Percentiles rank a stretch among this genome's conserved stretches.
These are phyloP conservation scores for Sorex araneus DNA, from an alignment of 2,113 vertebrate genomes.

Conservation along the genomic window DNA sequence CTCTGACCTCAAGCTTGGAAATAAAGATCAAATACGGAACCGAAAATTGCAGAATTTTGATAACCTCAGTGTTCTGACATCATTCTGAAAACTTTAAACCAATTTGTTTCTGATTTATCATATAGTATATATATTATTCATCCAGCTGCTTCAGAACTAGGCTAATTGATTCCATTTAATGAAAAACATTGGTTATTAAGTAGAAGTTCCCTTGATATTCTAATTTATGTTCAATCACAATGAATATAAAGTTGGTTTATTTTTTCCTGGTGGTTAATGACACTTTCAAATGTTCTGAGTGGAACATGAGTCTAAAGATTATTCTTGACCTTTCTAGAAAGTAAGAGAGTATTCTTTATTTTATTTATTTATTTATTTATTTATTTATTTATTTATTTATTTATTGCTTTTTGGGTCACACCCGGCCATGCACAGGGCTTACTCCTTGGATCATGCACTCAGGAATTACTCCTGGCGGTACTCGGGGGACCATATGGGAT, in stretches of 20 bases:
- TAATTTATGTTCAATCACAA: neutral
- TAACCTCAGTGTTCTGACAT: neutral
- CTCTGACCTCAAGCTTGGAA: neutral
- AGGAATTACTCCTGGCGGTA: no score
- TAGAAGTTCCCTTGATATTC: neutral
- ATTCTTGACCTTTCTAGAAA: neutral
- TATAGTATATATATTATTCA: neutral
- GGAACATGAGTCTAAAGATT: neutral
- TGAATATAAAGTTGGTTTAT: neutral
- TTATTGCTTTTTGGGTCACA: no score
- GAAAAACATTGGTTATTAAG: neutral
- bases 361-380: no score
- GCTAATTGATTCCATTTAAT: neutral
- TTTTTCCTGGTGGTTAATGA: neutral
- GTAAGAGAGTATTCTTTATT: neutral
- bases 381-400: no score
- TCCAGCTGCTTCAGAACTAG: neutral
- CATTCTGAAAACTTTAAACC: neutral
- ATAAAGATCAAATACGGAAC: neutral
- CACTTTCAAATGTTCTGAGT: neutral
- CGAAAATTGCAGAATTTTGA: neutral
- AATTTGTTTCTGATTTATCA: neutral
- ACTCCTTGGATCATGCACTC: no score
- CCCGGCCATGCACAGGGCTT: no score
- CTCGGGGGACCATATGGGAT: no score